Percentiles rank a stretch among this genome's conserved stretches.
Conservation (phyloP, 2,888 invertebrate species). For the Mythimna lalbum region DNA sequence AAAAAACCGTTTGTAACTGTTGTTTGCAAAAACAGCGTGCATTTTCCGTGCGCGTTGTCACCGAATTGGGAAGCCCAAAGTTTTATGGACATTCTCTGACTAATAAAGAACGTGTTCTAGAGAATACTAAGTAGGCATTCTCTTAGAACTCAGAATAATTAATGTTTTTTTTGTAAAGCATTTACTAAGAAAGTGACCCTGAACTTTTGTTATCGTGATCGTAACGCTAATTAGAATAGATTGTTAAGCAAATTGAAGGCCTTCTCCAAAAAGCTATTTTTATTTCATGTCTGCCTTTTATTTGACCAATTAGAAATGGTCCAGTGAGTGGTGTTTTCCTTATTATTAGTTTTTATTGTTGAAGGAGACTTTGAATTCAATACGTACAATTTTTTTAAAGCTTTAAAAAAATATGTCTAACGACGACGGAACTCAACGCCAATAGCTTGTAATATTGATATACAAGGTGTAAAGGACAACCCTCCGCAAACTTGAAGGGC, state of each 20-base stretch:
- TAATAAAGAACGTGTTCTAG: conserved; percentile 17
- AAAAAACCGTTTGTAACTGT: not conserved
- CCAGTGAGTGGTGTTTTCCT: conserved; percentile 3
- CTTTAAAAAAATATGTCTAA: no score
- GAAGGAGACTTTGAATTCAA: not conserved
- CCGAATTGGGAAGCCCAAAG: not conserved
- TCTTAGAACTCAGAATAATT: conserved; percentile 27
- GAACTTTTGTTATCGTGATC: conserved; percentile 24
- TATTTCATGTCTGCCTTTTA: conserved; percentile 15
- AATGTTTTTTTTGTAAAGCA: conserved; percentile 16
- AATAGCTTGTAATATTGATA: no score
- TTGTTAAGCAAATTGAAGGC: conserved; percentile 30
- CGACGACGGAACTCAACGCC: no score
- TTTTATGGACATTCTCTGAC: conserved; percentile 1
- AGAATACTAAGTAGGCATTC: conserved; percentile 39
- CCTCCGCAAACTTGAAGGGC: no score
- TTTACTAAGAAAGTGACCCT: conserved; percentile 37
- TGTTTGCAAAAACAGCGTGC: not conserved
- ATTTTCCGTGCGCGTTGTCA: not conserved
- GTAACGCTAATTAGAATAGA: conserved; percentile 22
- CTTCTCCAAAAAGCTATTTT: conserved; percentile 13
- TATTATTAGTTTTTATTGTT: conserved; percentile 10
- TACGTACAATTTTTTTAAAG: not conserved
- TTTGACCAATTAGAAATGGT: conserved; percentile 8
- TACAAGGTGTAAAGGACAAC: no score